Base-by-base conservation (phyloP, 2,888 invertebrate genomes). In the Schizotus pectinicornis region DNA sequence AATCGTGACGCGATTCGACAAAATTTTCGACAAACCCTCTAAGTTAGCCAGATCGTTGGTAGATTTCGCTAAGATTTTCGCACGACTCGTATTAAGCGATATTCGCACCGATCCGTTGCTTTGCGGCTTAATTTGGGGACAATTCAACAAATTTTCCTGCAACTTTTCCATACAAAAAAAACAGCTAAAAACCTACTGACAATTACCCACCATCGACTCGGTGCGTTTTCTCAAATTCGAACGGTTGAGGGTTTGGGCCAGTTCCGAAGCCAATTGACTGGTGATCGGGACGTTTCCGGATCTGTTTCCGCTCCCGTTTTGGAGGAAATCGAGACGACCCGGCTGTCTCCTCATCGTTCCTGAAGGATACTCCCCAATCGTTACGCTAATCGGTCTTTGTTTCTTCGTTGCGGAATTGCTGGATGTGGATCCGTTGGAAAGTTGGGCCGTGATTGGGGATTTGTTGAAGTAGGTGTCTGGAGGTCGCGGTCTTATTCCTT, bases 191-290 rank as follows among this genome's bases (percentile, higher is more conserved):
- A 55, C n/a, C n/a, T n/a, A n/a, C n/a, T n/a, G n/a, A n/a, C 11
- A 11, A 36, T 41, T 41, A 80, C 84, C 82, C 76, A 85, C 86
- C 81, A 85, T 79, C 66, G 83, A 82, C 77, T 89, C 89, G 77
- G 88, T 89, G 80, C 86, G 85, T 80, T 87, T 88, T 72, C 85
- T 86, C 71, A 91, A 82, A 81, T 91, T 90, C 51, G 91, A 90
- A 74, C 91, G 85, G 69, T 89, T 89, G 59, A 92, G 79, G 5
- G 91, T 92, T 57, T 89, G 85, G 52, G 85, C 87, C 65, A 92
- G 80, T 80, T 92, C 91, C 56, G 87, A 87, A 69, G 90, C 90
- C 55, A 92, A 80, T 69, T 87, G 84, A 70, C 87, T 87, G 9
- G 85, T 82, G 47, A 88, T 85, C 0, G 86, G 84, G 30, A 81